A percentile compares a stretch with the other conserved stretches of the same genome.
These are phyloP conservation scores for Troides oblongomaculatus DNA, from an alignment of 2,888 invertebrate species.

Conservation along the genomic window DNA sequence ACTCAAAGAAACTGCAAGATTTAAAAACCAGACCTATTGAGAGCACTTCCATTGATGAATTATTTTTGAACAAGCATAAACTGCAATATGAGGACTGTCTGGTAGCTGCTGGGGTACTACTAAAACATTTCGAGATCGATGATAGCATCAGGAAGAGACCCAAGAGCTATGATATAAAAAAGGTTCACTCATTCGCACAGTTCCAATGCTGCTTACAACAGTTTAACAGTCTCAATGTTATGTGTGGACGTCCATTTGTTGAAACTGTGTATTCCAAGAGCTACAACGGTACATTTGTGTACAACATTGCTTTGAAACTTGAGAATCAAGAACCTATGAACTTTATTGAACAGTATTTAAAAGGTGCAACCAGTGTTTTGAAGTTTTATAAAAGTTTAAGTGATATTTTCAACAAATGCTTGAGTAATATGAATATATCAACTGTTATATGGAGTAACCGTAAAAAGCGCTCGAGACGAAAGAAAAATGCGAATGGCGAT, in stretches of 20 bases:
- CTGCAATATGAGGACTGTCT: constrained; percentile 81
- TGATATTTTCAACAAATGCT: constrained; percentile 46
- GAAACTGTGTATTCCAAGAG: constrained; percentile 80
- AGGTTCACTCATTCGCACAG: constrained; percentile 83
- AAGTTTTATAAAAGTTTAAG: constrained; percentile 58
- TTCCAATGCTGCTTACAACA: constrained; percentile 83
- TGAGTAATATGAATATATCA: constrained; percentile 50
- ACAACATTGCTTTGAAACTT: constrained; percentile 84
- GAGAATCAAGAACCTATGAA: constrained; percentile 77
- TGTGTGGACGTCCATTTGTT: constrained; percentile 81
- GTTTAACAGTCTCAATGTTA: constrained; percentile 81
- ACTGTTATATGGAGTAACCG: constrained; percentile 50
- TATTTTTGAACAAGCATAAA: constrained; percentile 69
- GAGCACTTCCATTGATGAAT: constrained; percentile 38
- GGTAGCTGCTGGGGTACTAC: constrained; percentile 77
- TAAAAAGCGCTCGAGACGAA: constrained; percentile 44
- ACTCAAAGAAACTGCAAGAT: constrained; percentile 58
- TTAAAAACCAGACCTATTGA: constrained; percentile 42
- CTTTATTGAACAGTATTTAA: constrained; percentile 76
- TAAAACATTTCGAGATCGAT: constrained; percentile 81
- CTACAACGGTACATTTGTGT: constrained; percentile 88
- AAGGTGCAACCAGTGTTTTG: constrained; percentile 57
- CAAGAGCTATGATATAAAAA: constrained; percentile 77
- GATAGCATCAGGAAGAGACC: constrained; percentile 73
- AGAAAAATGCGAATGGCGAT: constrained; percentile 41